These are phyloP conservation scores for Phasianus colchicus DNA, from an alignment of 2,113 vertebrate species.

Conservation along the genomic window DNA sequence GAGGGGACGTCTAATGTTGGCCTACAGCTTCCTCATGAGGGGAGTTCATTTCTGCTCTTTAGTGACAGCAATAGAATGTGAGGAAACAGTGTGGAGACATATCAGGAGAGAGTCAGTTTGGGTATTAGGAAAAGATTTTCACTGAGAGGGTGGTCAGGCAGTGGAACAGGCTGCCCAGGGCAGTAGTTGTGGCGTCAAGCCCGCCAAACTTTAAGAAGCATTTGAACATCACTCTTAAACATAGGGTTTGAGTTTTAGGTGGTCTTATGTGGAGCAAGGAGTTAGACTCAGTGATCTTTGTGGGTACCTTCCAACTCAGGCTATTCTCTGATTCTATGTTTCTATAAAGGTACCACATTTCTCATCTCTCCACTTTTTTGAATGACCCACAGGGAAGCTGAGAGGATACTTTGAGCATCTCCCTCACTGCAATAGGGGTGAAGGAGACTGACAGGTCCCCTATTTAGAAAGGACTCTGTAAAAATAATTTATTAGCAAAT, in stretches of 20 bases:
- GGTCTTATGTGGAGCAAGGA: not conserved
- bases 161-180: not conserved
- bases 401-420: not conserved
- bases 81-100: not conserved
- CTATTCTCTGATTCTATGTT: not conserved
- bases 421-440: not conserved
- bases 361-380: not conserved
- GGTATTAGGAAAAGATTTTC: not conserved
- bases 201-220: not conserved
- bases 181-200: not conserved
- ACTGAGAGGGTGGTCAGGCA: not conserved
- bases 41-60: not conserved
- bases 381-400: not conserved
- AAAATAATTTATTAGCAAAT: not conserved
- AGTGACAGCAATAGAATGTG: not conserved
- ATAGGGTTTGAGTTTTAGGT: not conserved
- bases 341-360: not conserved
- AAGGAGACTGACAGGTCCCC: not conserved
- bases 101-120: not conserved
- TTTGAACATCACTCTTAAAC: not conserved
- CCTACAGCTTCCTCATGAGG: not conserved
- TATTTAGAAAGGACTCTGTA: not conserved
- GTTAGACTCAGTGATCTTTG: not conserved
- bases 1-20: no score
- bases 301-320: not conserved